Evolutionary conservation across 2,888 invertebrate genomes (phyloP).

Genomic region (Alcis repandata): DNA sequence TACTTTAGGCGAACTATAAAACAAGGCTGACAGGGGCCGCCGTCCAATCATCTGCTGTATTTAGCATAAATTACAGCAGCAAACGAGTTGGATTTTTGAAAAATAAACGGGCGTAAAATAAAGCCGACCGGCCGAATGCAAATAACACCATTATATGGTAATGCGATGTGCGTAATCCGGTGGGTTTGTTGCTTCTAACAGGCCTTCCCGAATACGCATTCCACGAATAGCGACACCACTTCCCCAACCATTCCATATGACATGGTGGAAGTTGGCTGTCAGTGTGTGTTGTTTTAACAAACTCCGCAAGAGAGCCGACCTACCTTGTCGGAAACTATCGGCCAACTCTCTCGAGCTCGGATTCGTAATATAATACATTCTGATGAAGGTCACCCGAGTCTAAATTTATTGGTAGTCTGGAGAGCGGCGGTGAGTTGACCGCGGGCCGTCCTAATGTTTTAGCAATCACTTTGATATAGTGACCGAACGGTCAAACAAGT

Average conservation of each 20-base stretch:
- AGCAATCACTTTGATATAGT: conserved; percentile 73
- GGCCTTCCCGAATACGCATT: conserved; percentile 68
- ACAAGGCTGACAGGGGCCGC: conserved; percentile 65
- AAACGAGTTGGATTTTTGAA: conserved; percentile 75
- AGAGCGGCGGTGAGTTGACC: conserved; percentile 67
- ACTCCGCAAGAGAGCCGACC: conserved; percentile 4
- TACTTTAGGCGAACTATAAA: conserved; percentile 58
- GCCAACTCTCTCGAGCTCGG: conserved; percentile 13
- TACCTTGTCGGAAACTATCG: conserved; percentile 25
- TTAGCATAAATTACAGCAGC: conserved; percentile 83
- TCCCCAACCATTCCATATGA: conserved; percentile 52
- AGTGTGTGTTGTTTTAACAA: conserved; percentile 28
- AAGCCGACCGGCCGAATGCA: conserved; percentile 74
- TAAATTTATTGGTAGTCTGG: conserved; percentile 67
- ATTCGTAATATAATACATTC: conserved; percentile 41
- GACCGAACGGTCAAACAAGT: conserved; percentile 60
- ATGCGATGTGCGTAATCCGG: conserved; percentile 79
- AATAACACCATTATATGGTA: conserved; percentile 84
- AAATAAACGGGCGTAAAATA: conserved; percentile 80
- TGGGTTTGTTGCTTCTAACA: conserved; percentile 68
- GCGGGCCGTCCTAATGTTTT: conserved; percentile 67
- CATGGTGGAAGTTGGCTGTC: conserved; percentile 31
- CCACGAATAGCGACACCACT: conserved; percentile 63
- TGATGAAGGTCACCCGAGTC: conserved; percentile 54
- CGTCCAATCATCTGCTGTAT: conserved; percentile 76